Base-by-base conservation (phyloP, 2,113 vertebrate species). In the Sylvia atricapilla region DNA sequence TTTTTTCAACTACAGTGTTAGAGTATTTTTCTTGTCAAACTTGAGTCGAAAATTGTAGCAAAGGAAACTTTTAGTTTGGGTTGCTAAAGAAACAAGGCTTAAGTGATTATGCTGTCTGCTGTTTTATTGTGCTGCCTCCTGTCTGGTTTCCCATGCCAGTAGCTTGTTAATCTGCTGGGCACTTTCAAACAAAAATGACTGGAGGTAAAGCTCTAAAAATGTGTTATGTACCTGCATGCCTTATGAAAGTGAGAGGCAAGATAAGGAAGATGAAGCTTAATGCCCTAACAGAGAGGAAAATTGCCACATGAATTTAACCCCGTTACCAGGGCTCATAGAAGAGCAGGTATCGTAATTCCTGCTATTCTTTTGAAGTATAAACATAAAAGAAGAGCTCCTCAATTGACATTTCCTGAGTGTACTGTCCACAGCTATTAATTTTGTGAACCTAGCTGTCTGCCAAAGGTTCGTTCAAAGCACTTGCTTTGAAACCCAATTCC, bases 1-100 rank as follows among this genome's bases (percentile, higher is more conserved):
- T 58, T n/a, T 79, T 89, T 89, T 33, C 2, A 6, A 11, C 49
- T 89, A 22, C 60, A 72, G 33, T 33, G 78, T 84, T 63, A 33
- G n/a, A 62, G 11, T 21, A 23, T 66, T 90, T 93, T 86, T 81
- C 66, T 67, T 84, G 85, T 81, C 81, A 89, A 72, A 28, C 23
- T 49, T 56, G 74, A 83, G 62, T 30, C 58, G 46, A 52, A 93
- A 84, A 75, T 55, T 59, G 21, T 75, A 64, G 60, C n/a, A 28
- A 75, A 72, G 53, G 58, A 76, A 91, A 83, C 23, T 90, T 94
- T 69, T 85, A 9, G 53, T 79, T 68, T 62, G 28, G 5, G 24
- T 96, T 74, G 70, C 62, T 96, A 64, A 82, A 79, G 74, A 85
- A 91, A 64, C 66, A 79, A 58, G 37, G 44, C n/a, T 90, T 69